Evolutionary conservation across 30 jellyfish, hydroid and myxozoan species (phyloP).

Genomic region (Mastigias papua): DNA sequence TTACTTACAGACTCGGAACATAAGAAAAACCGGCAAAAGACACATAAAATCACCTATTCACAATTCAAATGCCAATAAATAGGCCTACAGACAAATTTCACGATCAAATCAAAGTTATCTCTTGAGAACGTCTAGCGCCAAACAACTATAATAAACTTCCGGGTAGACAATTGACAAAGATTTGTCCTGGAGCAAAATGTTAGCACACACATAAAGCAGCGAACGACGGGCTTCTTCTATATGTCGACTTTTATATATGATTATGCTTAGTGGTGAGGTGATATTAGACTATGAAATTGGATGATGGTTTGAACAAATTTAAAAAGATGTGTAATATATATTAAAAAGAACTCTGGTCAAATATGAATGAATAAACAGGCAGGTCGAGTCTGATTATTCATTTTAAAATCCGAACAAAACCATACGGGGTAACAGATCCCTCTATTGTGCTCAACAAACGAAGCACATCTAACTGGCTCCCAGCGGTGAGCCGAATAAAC

Average conservation of each 20-base stretch:
- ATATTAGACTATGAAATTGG: not conserved
- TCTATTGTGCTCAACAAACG: no score
- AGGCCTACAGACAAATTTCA: not conserved
- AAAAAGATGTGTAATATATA: not conserved
- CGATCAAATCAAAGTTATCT: not conserved
- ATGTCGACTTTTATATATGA: not conserved
- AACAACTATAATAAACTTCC: not conserved
- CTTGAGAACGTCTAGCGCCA: not conserved
- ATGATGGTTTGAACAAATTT: not conserved
- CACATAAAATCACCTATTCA: not conserved
- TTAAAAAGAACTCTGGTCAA: not conserved
- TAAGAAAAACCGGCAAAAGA: no score
- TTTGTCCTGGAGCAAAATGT: not conserved
- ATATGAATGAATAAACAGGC: no score
- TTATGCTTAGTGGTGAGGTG: not conserved
- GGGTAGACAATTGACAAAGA: not conserved
- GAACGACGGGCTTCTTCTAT: constrained; percentile 3
- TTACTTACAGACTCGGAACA: no score
- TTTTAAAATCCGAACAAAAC: no score
- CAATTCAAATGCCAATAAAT: not conserved
- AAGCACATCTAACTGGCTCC: no score
- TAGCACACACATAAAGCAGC: not conserved
- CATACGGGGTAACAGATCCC: no score
- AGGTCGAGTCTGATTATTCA: no score
- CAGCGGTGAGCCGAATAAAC: no score